A percentile compares a stretch with the other conserved stretches of the same genome.
These are phyloP conservation scores for Calidris pygmaea DNA, from an alignment of 2,113 vertebrate genomes.

Conservation along the genomic window DNA sequence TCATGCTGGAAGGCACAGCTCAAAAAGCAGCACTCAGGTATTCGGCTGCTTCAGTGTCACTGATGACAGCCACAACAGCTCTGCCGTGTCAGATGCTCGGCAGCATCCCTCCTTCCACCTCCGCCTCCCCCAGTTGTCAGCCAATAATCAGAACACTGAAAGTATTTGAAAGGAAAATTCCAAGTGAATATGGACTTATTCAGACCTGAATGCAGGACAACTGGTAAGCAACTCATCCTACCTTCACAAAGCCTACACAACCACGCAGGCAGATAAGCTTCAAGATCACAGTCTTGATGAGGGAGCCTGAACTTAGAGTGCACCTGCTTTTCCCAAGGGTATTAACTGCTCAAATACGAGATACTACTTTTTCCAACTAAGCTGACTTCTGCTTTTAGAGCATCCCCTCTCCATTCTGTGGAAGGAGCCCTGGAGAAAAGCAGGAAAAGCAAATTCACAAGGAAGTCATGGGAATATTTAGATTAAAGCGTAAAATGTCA, in stretches of 20 bases:
- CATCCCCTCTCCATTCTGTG: not conserved
- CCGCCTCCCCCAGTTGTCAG: constrained; percentile 25
- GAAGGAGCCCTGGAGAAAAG: not conserved
- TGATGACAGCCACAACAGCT: constrained; percentile 38
- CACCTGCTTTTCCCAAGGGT: not conserved
- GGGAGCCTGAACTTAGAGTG: not conserved
- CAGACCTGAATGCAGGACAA: not conserved
- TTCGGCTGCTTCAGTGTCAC: not conserved
- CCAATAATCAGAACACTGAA: constrained; percentile 24
- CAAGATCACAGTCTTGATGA: not conserved
- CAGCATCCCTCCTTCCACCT: constrained; percentile 26
- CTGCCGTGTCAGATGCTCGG: not conserved
- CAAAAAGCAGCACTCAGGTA: not conserved
- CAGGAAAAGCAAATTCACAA: not conserved
- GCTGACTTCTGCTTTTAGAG: not conserved
- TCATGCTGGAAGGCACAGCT: not conserved
- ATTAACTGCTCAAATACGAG: not conserved
- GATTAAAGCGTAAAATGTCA: not conserved
- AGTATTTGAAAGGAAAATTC: not conserved
- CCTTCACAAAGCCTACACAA: not conserved
- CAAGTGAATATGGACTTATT: not conserved
- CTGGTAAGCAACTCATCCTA: not conserved
- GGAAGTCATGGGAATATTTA: not conserved
- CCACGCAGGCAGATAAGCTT: not conserved
- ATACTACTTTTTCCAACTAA: not conserved